Conservation (phyloP, 2,113 vertebrate genomes). For the Bungarus multicinctus region DNA sequence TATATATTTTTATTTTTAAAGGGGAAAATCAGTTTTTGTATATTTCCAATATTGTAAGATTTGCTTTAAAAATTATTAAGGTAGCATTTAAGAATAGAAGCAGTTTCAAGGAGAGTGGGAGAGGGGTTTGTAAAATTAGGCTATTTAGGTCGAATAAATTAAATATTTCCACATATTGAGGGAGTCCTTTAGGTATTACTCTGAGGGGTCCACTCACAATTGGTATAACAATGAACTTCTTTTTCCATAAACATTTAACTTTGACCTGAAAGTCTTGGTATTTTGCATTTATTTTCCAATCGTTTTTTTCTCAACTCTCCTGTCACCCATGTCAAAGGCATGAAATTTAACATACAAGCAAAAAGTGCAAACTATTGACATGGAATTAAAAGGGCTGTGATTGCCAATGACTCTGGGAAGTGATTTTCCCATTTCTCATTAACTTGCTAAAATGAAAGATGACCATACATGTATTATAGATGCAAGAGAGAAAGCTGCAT, state of each 20-base stretch:
- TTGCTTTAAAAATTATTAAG: not conserved
- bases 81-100: not conserved
- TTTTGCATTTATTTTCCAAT: not conserved
- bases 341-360: not conserved
- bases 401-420: not conserved
- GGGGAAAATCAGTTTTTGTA: not conserved
- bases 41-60: not conserved
- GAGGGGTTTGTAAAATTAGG: not conserved
- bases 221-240: not conserved
- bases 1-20: not conserved
- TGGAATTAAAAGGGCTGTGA: not conserved
- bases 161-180: not conserved
- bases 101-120: not conserved
- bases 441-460: not conserved
- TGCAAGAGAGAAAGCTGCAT: not conserved
- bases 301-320: not conserved
- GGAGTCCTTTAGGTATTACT: not conserved
- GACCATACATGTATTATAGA: not conserved
- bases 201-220: not conserved
- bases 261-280: not conserved
- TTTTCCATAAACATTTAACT: not conserved
- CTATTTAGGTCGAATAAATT: not conserved
- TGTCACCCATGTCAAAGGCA: not conserved
- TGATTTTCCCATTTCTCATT: not conserved
- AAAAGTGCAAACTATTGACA: not conserved